Base-by-base conservation (phyloP, 1,140 invertebrate genomes). In the Leptopilina clavipes region DNA sequence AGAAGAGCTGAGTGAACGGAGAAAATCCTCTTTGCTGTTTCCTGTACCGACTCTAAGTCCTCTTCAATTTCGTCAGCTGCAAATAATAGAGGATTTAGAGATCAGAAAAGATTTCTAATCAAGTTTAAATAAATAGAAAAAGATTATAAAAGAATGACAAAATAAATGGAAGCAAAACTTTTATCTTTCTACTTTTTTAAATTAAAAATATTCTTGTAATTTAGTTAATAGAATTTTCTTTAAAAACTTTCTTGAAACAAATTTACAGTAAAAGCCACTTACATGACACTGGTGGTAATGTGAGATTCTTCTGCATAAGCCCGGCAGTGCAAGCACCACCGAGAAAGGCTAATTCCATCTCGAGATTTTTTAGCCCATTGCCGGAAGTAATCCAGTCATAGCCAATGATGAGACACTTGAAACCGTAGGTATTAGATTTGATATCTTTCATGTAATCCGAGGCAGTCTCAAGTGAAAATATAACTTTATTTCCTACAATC, bases 401-500 rank as follows among this genome's bases (percentile, higher is more conserved):
- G 25, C 97, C 98, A 71, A 97, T 94, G 45, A 98, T 94, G 17
- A 97, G 91, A 89, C 97, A 98, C 79, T 96, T 96, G 91, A 98
- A 99, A 3, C 98, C 98, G 91, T 94, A 99, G 56, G 94, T 94
- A 81, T 91, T 92, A 5, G 94, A 93, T 83, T 95, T 94, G 71
- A 98, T 97, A 91, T 98, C 97, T 86, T 97, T 97, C 76, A 98
- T 93, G 90, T 99, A 99, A 90, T 98, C 95, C 0, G 97, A 97
- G 0, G 98, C 97, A 1, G 97, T 98, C 91, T 99, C 97, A 84
- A 99, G 85, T 0, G 97, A 98, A 87, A 99, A 98, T 80, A 98
- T 93, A 0, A 98, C 94, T 91, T 98, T 96, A 89, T 98, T 97
- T 19, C 98, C 98, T 90, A 83, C 77, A 83, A 83, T 73, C 31